phyloP scores from a whole-genome alignment of 2,797 vertebrate genomes.

The Columba guinea region DNA sequence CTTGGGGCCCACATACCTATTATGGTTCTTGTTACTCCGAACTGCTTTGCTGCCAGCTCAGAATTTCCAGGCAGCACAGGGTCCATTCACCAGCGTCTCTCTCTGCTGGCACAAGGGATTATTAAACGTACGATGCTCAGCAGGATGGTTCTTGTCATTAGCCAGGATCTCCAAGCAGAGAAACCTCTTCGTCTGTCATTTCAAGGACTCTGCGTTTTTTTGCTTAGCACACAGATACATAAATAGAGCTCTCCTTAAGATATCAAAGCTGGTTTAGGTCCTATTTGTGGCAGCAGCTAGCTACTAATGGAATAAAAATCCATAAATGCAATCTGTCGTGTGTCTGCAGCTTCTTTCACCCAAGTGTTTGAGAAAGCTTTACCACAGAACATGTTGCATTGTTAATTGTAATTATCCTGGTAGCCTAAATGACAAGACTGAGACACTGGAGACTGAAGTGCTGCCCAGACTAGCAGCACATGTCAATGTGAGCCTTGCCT shows the following conservation, averaged over 20 bases:
- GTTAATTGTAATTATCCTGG: conserved; percentile 2
- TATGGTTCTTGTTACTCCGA: conserved; percentile 39
- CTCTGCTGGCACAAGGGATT: not conserved
- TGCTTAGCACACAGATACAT: not conserved
- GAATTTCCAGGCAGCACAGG: not conserved
- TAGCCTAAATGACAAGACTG: not conserved
- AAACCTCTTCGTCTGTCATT: not conserved
- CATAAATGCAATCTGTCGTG: not conserved
- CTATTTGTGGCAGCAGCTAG: conserved; percentile 21
- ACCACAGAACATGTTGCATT: not conserved
- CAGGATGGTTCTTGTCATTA: not conserved
- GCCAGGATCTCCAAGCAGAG: not conserved
- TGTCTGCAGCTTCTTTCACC: not conserved
- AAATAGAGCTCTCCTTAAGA: not conserved
- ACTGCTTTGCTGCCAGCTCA: not conserved
- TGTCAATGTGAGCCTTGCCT: not conserved
- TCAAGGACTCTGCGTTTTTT: not conserved
- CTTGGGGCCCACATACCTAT: not conserved
- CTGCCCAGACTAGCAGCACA: not conserved
- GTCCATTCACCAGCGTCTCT: conserved; percentile 16
- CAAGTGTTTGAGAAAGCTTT: not conserved
- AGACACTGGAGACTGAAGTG: not conserved
- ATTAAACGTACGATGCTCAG: not conserved
- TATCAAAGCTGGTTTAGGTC: not conserved
- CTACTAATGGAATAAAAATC: conserved; percentile 38